Conservation (phyloP, 2,888 invertebrate genomes). For the Mesorhabditis spiculigera region DNA sequence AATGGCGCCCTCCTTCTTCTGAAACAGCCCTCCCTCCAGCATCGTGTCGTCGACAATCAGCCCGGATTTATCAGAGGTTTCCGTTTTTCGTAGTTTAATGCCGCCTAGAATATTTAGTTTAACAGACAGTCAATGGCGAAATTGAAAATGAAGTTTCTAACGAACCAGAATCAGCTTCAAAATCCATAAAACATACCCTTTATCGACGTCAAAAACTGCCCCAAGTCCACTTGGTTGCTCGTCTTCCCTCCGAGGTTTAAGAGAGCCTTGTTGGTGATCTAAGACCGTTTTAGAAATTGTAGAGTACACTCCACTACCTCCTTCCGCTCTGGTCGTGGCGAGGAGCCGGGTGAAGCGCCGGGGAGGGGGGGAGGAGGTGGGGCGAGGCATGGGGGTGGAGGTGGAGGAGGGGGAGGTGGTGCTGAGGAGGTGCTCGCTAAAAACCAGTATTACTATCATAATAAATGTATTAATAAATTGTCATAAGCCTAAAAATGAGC, state of each 20-base stretch:
- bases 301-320: not conserved
- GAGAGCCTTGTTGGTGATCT: not conserved
- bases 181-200: not conserved
- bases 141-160: too few relatives aligned
- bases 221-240: not conserved
- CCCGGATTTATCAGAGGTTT: slow-evolving; percentile 47
- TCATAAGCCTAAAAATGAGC: too few relatives aligned
- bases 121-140: too few relatives aligned
- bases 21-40: slow-evolving; percentile 10
- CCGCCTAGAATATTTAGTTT: too few relatives aligned
- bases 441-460: too few relatives aligned
- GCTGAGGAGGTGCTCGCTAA: slow-evolving; percentile 1
- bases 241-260: not conserved
- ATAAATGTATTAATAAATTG: too few relatives aligned
- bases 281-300: not conserved
- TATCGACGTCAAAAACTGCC: not conserved
- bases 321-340: not conserved
- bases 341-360: not conserved
- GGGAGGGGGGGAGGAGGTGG: not conserved
- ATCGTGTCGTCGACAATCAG: slow-evolving; percentile 44
- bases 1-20: slow-evolving; percentile 5
- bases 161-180: too few relatives aligned
- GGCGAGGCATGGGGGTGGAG: not conserved
- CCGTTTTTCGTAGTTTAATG: slow-evolving; percentile 38
- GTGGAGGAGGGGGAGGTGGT: not conserved